A percentile compares a stretch with the other conserved stretches of the same genome.
phyloP scores from a whole-genome alignment of 2,113 vertebrate species.

The Chascanopsetta lugubris region DNA sequence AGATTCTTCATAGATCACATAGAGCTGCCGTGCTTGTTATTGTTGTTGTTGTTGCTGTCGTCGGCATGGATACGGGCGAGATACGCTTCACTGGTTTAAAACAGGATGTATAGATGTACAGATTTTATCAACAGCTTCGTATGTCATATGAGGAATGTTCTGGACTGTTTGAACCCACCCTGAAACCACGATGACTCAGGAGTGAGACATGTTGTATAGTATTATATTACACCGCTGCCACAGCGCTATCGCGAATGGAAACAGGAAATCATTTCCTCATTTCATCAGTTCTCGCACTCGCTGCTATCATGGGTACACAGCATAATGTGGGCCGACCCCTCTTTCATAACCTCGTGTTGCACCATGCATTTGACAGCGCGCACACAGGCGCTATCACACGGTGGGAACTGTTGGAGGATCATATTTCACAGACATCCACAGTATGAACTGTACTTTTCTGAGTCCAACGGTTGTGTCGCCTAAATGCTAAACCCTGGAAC shows the following conservation, averaged over 20 bases:
- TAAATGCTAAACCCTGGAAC: too few relatives aligned
- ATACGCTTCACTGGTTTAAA: too few relatives aligned
- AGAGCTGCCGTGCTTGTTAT: too few relatives aligned
- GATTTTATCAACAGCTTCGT: too few relatives aligned
- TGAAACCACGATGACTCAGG: slow-evolving; percentile 1
- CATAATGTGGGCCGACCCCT: background rate
- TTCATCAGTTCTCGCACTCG: background rate
- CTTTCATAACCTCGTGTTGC: slow-evolving; percentile 16
- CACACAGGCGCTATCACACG: background rate
- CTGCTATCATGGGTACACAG: background rate
- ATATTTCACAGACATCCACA: too few relatives aligned
- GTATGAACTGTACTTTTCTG: too few relatives aligned
- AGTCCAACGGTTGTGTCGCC: too few relatives aligned
- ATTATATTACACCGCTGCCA: background rate
- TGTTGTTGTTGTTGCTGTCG: background rate
- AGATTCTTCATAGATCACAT: too few relatives aligned
- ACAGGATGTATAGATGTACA: too few relatives aligned
- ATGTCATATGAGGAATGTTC: too few relatives aligned
- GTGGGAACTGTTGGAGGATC: too few relatives aligned
- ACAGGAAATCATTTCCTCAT: background rate
- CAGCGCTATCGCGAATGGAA: background rate
- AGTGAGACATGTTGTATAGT: background rate
- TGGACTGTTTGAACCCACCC: background rate
- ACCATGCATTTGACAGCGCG: background rate
- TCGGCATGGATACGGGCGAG: background rate